These are phyloP conservation scores for Hemiprocne comata DNA, from an alignment of 2,113 vertebrate genomes.

Conservation along the genomic window DNA sequence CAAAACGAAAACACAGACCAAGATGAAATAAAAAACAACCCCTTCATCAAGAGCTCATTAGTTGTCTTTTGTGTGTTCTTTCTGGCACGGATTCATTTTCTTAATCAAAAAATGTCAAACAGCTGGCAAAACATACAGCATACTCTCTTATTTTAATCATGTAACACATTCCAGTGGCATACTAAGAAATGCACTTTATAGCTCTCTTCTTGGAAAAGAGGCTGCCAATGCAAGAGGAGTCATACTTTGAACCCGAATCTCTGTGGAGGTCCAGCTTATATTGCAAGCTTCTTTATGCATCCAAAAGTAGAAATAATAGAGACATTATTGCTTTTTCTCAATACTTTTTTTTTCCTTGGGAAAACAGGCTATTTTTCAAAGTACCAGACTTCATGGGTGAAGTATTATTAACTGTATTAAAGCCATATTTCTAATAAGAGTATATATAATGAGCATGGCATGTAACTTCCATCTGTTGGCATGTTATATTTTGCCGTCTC, in stretches of 20 bases:
- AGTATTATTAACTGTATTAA: neutral
- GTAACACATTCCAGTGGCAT: neutral
- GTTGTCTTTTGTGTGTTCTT: neutral
- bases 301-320: slow-evolving; percentile 4
- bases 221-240: neutral
- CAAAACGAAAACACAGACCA: slow-evolving; percentile 71
- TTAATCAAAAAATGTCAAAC: slow-evolving; percentile 28
- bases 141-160: neutral
- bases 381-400: neutral
- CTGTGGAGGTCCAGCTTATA: neutral
- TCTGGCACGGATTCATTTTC: neutral
- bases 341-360: neutral
- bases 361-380: slow-evolving; percentile 34
- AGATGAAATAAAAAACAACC: neutral
- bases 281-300: slow-evolving; percentile 20
- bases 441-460: slow-evolving; percentile 10
- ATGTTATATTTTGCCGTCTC: slow-evolving; percentile 10
- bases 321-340: slow-evolving; percentile 31
- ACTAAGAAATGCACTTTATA: neutral
- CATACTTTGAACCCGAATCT: neutral
- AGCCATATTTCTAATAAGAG: slow-evolving; percentile 38
- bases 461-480: slow-evolving; percentile 18
- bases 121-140: neutral
- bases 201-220: neutral
- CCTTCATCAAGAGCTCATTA: neutral